Evolutionary conservation across 2,797 vertebrate genomes (phyloP).

Genomic region (Naso thynnoides): DNA sequence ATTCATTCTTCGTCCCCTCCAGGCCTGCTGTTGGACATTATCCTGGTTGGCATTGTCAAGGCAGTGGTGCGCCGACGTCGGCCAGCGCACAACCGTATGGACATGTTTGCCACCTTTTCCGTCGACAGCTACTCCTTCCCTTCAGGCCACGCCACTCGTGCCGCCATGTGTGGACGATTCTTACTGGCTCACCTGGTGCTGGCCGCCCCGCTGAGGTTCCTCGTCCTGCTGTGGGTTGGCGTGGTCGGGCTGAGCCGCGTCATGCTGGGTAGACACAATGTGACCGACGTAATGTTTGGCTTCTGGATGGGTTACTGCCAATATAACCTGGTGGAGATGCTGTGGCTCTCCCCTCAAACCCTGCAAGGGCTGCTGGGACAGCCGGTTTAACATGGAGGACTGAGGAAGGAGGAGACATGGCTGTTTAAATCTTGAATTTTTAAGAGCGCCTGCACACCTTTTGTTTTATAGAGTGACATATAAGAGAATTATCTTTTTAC

Average conservation of each 20-base stretch:
- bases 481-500: not conserved
- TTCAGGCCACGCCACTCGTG: conserved; percentile 95
- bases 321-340: conserved; percentile 92
- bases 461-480: conserved; percentile 8
- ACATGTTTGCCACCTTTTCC: conserved; percentile 97
- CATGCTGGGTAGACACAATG: conserved; percentile 95
- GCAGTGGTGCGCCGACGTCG: conserved; percentile 92
- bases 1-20: too few relatives aligned
- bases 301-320: conserved; percentile 94
- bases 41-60: conserved; percentile 91
- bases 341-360: conserved; percentile 91
- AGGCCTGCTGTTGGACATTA: conserved; percentile 93
- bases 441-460: conserved; percentile 7
- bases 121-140: conserved; percentile 98
- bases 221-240: conserved; percentile 92
- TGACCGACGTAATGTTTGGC: conserved; percentile 94
- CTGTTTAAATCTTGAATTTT: conserved; percentile 15
- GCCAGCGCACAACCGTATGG: conserved; percentile 96
- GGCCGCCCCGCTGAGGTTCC: conserved; percentile 91
- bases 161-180: conserved; percentile 93
- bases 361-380: conserved; percentile 81
- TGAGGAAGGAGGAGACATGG: not conserved
- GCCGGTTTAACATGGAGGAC: conserved; percentile 52
- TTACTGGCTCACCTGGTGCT: conserved; percentile 94
- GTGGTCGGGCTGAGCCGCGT: conserved; percentile 93